Base-by-base conservation (phyloP, 1,140 invertebrate species). In the Pararge aegeria region DNA sequence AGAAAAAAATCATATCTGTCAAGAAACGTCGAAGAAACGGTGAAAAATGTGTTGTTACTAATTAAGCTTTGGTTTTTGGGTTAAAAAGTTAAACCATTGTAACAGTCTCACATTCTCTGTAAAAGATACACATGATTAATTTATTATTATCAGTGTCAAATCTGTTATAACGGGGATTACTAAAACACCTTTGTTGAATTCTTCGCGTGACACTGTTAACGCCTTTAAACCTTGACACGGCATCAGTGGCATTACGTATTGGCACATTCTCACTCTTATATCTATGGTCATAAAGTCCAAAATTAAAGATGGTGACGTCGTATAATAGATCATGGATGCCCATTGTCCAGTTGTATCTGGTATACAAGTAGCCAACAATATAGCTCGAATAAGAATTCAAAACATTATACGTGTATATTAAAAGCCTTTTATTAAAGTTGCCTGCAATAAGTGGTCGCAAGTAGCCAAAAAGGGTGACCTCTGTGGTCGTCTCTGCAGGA, bases 161-260 rank as follows among this genome's bases (percentile, higher is more conserved):
- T 19, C 10, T n/a, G 38, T 42, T 42, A 42, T 42, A 42, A 42
- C 3, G 5, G 6, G 18, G 18, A 42, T 34, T 54, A 21, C 6
- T 18, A 34, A 52, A 57, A 37, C 27, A 37, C 20, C 37, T 46
- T 50, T 29, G 15, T 46, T 52, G 29, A 50, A 44, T 29, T 62
- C 48, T 52, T 62, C 34, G 29, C 60, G 30, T 61, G 53, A 42
- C 48, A 58, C 27, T 34, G 30, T 34, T 42, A 51, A 58, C 48
- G 49, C 38, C 21, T 40, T 10, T n/a, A 50, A 58, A 51, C 48
- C 55, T 58, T 58, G 55, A 51, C 48, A 58, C 21, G 55, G 34
- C 30, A 58, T 42, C 24, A 51, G 18, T 13, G 15, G 24, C 18
- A 42, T 42, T 42, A 19, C 16, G 19, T 5, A 12, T 15, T 0